phyloP scores from a whole-genome alignment of 2,888 invertebrate genomes.

The Mycalesis mineus region DNA sequence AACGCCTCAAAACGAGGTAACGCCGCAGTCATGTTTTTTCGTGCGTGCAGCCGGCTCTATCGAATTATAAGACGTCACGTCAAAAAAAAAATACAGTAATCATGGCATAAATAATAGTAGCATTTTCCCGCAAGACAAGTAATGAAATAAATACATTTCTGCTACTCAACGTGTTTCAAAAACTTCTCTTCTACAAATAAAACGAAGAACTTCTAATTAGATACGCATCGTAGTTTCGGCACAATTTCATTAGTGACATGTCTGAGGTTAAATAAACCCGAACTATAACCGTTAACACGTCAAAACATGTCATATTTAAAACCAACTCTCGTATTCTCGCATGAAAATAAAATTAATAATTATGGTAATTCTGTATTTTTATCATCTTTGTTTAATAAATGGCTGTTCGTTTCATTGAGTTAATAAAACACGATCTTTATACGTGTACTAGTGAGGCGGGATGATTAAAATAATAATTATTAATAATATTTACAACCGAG shows the following conservation, averaged over 20 bases:
- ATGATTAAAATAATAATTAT: slow-evolving; percentile 31
- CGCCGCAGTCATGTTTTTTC: too few species aligned
- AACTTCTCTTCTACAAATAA: not conserved
- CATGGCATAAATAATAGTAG: too few species aligned
- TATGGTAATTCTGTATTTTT: slow-evolving; percentile 47
- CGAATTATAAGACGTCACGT: too few species aligned
- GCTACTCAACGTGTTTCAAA: too few species aligned
- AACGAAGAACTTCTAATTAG: not conserved
- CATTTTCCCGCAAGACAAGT: too few species aligned
- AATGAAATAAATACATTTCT: too few species aligned
- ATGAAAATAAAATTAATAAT: slow-evolving; percentile 43
- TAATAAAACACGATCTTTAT: slow-evolving; percentile 47
- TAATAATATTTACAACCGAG: slow-evolving; percentile 27
- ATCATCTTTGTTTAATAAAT: slow-evolving; percentile 37
- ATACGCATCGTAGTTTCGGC: slow-evolving; percentile 26
- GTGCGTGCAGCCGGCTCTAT: too few species aligned
- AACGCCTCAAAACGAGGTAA: too few species aligned
- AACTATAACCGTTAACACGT: slow-evolving; percentile 44
- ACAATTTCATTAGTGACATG: slow-evolving; percentile 36
- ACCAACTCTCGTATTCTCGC: slow-evolving; percentile 45
- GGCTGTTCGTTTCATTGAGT: slow-evolving; percentile 34
- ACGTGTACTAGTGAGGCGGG: slow-evolving; percentile 38
- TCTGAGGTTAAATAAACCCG: slow-evolving; percentile 30
- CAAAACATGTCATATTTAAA: slow-evolving; percentile 49
- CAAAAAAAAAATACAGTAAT: too few species aligned